These are phyloP conservation scores for Drosophila greeni DNA, from an alignment of 2,888 invertebrate genomes.

Conservation along the genomic window DNA sequence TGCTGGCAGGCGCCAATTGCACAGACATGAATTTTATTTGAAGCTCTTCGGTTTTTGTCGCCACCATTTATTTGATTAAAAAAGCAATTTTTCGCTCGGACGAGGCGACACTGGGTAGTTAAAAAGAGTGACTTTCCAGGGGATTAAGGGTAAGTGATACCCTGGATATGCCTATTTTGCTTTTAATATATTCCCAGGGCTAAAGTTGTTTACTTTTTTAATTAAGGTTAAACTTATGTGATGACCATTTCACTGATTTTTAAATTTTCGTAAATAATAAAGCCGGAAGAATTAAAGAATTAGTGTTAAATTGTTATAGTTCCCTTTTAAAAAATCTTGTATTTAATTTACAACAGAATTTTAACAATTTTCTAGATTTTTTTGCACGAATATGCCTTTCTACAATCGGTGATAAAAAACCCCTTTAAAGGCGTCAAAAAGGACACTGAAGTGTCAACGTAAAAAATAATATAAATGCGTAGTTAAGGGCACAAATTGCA, in stretches of 20 bases:
- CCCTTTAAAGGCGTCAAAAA: conserved; percentile 5
- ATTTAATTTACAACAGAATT: too few relatives aligned
- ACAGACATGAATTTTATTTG: conserved; percentile 40
- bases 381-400: neutral
- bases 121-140: neutral
- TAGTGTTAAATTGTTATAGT: too few relatives aligned
- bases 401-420: neutral
- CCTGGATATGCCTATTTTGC: neutral
- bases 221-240: too few relatives aligned
- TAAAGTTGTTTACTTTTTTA: neutral
- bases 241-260: neutral
- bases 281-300: too few relatives aligned
- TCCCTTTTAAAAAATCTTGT: too few relatives aligned
- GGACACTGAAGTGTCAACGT: neutral
- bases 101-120: conserved; percentile 6
- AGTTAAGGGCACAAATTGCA: conserved; percentile 47
- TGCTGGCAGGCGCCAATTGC: conserved; percentile 13
- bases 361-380: too few relatives aligned
- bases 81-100: conserved; percentile 45
- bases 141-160: neutral
- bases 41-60: conserved; percentile 18
- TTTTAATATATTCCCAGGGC: neutral
- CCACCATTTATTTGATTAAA: conserved; percentile 51
- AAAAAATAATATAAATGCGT: neutral
- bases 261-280: too few relatives aligned